These are phyloP conservation scores for pig (Sus scrofa) DNA, from an alignment of 2,113 vertebrate species.

Conservation along the genomic window DNA sequence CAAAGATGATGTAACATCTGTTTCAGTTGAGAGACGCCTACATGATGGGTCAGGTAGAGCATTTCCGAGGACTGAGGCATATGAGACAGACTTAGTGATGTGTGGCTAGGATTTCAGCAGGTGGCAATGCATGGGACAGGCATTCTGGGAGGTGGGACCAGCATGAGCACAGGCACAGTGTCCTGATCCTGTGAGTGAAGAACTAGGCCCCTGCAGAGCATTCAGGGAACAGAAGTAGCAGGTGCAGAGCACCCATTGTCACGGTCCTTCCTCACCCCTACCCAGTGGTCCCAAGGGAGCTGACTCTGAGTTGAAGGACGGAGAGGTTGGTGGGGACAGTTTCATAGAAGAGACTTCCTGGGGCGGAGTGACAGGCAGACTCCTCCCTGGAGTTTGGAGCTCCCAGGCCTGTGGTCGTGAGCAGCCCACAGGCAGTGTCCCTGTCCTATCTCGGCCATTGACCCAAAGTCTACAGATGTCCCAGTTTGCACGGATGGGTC, in stretches of 20 bases:
- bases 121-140: neutral
- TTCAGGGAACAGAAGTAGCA: neutral
- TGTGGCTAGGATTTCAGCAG: neutral
- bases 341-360: neutral
- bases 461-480: neutral
- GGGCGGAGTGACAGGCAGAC: no score
- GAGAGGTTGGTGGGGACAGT: neutral
- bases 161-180: fast-evolving
- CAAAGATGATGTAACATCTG: neutral
- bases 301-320: neutral
- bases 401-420: neutral
- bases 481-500: neutral
- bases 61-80: neutral
- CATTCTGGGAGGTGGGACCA: fast-evolving
- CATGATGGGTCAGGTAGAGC: neutral
- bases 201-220: fast-evolving
- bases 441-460: neutral
- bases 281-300: neutral
- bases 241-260: no score
- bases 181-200: neutral
- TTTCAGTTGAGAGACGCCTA: no score
- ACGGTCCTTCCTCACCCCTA: neutral
- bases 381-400: no score
- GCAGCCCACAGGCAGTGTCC: neutral
- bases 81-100: neutral